These are phyloP conservation scores for Drosophila kokeensis DNA, from an alignment of 2,888 invertebrate species.

Conservation along the genomic window DNA sequence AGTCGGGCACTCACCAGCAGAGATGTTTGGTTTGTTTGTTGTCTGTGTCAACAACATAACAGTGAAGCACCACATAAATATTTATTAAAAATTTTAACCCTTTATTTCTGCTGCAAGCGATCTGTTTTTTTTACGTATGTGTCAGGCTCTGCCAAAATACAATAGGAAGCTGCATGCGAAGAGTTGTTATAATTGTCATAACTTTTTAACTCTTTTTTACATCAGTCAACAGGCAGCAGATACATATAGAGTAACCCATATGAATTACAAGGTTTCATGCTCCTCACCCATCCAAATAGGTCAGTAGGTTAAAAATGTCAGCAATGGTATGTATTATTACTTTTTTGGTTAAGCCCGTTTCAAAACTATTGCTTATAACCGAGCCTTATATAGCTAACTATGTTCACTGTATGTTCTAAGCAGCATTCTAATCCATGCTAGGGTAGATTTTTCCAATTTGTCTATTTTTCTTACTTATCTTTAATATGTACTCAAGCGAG, in stretches of 20 bases:
- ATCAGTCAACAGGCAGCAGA: not conserved
- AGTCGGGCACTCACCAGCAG: not conserved
- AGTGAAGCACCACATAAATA: slow-evolving; percentile 54
- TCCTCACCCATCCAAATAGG: not conserved
- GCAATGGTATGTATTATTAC: not conserved
- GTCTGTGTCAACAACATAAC: slow-evolving; percentile 21
- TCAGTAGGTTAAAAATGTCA: not conserved
- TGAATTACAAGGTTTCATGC: not conserved
- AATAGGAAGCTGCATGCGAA: slow-evolving; percentile 5
- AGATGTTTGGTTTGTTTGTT: not conserved
- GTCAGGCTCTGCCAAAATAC: slow-evolving; percentile 8
- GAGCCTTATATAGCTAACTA: too few relatives aligned
- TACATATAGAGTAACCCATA: not conserved
- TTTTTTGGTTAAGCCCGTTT: not conserved
- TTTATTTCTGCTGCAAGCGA: not conserved
- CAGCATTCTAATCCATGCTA: too few relatives aligned
- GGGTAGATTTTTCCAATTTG: too few relatives aligned
- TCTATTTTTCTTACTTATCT: too few relatives aligned
- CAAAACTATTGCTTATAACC: too few relatives aligned
- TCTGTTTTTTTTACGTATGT: slow-evolving; percentile 3
- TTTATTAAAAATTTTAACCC: slow-evolving; percentile 60
- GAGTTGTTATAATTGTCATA: slow-evolving; percentile 1
- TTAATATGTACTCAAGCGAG: too few relatives aligned
- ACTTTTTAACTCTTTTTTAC: not conserved
- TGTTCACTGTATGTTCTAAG: too few relatives aligned